Base-by-base conservation (phyloP, 1,140 invertebrate genomes). In the Triops longicaudatus region DNA sequence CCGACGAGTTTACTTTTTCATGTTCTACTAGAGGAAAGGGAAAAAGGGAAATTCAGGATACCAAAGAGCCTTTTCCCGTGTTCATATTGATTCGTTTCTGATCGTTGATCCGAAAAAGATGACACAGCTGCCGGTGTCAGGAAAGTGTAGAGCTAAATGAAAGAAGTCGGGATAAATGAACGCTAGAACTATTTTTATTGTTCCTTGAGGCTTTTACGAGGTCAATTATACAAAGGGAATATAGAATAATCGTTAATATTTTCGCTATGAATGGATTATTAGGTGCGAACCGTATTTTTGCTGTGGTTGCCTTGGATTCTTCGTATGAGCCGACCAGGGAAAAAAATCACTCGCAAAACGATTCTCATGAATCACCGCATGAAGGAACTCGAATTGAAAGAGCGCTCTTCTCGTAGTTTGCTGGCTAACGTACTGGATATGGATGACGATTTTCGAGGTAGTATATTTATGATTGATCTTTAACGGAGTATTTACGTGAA, bases 231-330 rank as follows among this genome's bases (percentile, higher is more conserved):
- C 50, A 6, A 63, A 17, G 50, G 50, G 17, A 6, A 63, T 14
- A 63, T 17, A 63, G 17, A 10, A 63, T 3, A 10, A 17, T 22
- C 14, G 50, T 37, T 63, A 63, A 63, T 22, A 63, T 63, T 22
- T 63, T 22, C 2, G 7, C 22, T 63, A n/a, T 22, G 50, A 63
- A 63, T 63, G 50, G 50, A 17, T 63, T 63, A 7, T 22, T 83
- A 98, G 96, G 92, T 98, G 79, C 94, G 94, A 86, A 91, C 90
- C 79, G 87, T 98, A 81, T 93, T 99, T 84, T 89, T 98, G 79
- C 93, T 96, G 88, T 99, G 96, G 95, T 87, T 98, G 82, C 96
- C 97, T 73, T 97, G 94, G 91, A 89, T 98, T 75, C 87, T 99
- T 79, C 88, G 95, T 74, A 98, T 98, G 94, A 90, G 91, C 82